Base-by-base conservation (phyloP, 2,888 invertebrate species). In the Rotaria macrura region DNA sequence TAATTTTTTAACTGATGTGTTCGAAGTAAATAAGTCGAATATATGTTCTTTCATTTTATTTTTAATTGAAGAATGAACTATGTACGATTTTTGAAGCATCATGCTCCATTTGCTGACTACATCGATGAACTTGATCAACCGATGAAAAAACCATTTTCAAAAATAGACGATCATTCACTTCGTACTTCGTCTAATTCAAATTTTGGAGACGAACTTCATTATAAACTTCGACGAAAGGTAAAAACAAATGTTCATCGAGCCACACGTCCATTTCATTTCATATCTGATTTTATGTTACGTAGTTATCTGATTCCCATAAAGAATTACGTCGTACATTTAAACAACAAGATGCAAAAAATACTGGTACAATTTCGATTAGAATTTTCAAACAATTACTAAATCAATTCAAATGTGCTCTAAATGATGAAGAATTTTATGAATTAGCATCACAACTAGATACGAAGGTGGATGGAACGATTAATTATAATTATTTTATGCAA, bases 11-110 rank as follows among this genome's bases (percentile, higher is more conserved):
- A 20, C 29, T 52, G 84, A 23, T 43, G 9, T 14, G 14, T 49
- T 47, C 47, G 5, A 12, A 47, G n/a, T n/a, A n/a, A n/a, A 47
- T 12, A 47, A 47, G 14, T 47, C 5, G 2, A 47, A 49, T 49
- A 49, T 17, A 49, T 9, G 17, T 55, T n/a, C n/a, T n/a, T n/a
- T 43, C 25, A 29, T 23, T 40, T 84, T 84, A 14, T 14, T 49
- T 49, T 34, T 1, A 47, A 47, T 47, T 12, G 14, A 88, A 90
- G 90, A 87, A 89, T 91, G 34, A 89, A 89, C 9, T 91, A 90
- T 87, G 87, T 90, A 9, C 90, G 90, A 87, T 90, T 90, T 87
- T 87, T 91, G 88, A 90, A 89, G 87, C 90, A 90, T 23, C 90
- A 90, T 87, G 90, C 90, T 38, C 86, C 86, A 43, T 2, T 43